Conservation (phyloP, 2,113 vertebrate species). For the Alces alces region DNA sequence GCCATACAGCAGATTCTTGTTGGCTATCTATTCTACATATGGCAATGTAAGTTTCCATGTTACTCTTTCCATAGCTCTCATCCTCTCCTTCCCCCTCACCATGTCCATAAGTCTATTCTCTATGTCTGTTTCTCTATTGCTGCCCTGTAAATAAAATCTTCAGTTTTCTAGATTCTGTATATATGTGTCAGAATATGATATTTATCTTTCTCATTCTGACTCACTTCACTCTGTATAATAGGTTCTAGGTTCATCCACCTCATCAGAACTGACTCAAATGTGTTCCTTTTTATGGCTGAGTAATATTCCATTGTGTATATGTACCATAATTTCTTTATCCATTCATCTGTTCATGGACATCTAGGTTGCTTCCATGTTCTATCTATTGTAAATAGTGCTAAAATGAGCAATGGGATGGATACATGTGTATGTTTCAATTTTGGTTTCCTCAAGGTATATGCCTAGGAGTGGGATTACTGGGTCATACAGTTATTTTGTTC, state of each 20-base stretch:
- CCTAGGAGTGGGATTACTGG: neutral
- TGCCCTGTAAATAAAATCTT: neutral
- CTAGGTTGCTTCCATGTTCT: neutral
- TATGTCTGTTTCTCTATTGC: neutral
- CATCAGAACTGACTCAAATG: neutral
- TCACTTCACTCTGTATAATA: neutral
- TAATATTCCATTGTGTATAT: neutral
- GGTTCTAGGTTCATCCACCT: neutral
- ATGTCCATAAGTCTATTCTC: neutral
- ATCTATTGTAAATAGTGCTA: neutral
- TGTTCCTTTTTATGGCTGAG: neutral
- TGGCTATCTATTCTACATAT: neutral
- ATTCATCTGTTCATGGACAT: neutral
- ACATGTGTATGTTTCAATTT: neutral
- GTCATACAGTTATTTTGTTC: neutral
- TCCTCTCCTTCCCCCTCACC: neutral
- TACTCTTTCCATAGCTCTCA: neutral
- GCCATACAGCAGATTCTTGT: neutral
- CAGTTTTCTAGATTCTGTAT: neutral
- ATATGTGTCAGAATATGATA: neutral
- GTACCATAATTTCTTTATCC: neutral
- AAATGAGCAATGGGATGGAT: neutral
- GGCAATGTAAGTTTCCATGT: neutral
- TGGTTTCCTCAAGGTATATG: neutral
- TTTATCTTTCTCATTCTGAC: neutral